Conservation (phyloP, 2,888 invertebrate species). For the Erpobdella octoculata region DNA sequence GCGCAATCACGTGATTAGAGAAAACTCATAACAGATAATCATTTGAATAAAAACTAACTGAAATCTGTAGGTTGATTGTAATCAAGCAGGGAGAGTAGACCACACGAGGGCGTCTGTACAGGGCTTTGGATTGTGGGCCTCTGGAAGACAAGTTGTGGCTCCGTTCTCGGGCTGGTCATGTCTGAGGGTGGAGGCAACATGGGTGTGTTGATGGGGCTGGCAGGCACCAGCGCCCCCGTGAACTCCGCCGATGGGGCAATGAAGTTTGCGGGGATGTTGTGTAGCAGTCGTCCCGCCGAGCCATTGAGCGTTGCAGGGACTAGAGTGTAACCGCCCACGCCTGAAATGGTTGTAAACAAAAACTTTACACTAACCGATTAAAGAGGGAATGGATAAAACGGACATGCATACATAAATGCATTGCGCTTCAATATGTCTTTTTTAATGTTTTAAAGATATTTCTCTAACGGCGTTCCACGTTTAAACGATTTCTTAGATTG, state of each 20-base stretch:
- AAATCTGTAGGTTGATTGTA: slow-evolving; percentile 13
- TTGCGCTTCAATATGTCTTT: too few relatives aligned
- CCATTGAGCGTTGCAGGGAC: neutral
- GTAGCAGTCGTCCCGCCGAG: slow-evolving; percentile 5
- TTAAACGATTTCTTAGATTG: too few relatives aligned
- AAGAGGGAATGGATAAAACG: too few relatives aligned
- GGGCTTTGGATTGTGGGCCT: slow-evolving; percentile 14
- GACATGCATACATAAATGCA: too few relatives aligned
- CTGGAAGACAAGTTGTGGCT: slow-evolving; percentile 12
- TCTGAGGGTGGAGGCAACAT: neutral
- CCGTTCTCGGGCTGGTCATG: neutral
- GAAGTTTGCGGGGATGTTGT: neutral
- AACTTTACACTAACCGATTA: too few relatives aligned
- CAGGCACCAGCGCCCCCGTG: slow-evolving; percentile 6
- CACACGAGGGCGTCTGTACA: neutral
- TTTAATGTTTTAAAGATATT: too few relatives aligned
- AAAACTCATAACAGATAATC: too few relatives aligned
- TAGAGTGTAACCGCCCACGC: slow-evolving; percentile 14
- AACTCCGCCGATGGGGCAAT: neutral
- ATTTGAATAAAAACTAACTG: too few relatives aligned
- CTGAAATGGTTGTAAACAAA: too few relatives aligned
- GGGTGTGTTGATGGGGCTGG: neutral
- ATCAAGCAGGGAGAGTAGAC: neutral
- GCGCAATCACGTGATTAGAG: too few relatives aligned
- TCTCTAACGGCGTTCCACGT: too few relatives aligned